Base-by-base conservation (phyloP, 2,113 vertebrate genomes). In the Tauraco erythrolophus region DNA sequence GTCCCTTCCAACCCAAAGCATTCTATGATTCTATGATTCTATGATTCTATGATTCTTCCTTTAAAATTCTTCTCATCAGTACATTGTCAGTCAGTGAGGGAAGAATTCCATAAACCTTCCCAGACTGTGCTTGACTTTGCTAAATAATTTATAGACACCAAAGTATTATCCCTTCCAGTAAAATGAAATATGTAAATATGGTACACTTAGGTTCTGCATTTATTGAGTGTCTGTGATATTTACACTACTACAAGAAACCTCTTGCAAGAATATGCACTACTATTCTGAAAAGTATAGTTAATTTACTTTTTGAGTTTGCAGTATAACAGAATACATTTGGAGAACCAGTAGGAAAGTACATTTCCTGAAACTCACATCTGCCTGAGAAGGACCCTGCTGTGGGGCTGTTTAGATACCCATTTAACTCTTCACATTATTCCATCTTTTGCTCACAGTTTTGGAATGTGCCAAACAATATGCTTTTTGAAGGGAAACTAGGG, bases 381-480 rank as follows among this genome's bases (percentile, higher is more conserved):
- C 96, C 43, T 61, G 89, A 74, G 64, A 75, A 76, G 85, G 87
- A 54, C 88, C 96, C 96, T 88, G 86, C 96, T 94, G 97, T 12
- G 95, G 76, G 61, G 75, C 65, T 96, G 94, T 90, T 98, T 88
- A 96, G 97, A 98, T 97, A 95, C 97, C 96, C 96, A 87, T 97
- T 98, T 97, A 98, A 98, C 98, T 98, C 98, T 97, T 97, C 91
- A 0, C 95, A 86, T 97, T 91, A 96, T 97, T 96, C 97, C 46
- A 25, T 95, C 94, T 96, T 98, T 98, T 74, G 93, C 98, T 98
- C 97, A 98, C 90, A n/a, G 91, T 97, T 95, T 98, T 98, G 98
- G 98, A 98, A 98, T 99, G 98, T 95, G 96, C 92, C 66, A 84
- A 97, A 99, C 98, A 98, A 98, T 98, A 98, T 98, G 98, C 96